These are phyloP conservation scores for Polymixis flavicincta DNA, from an alignment of 2,888 invertebrate genomes.

Conservation along the genomic window DNA sequence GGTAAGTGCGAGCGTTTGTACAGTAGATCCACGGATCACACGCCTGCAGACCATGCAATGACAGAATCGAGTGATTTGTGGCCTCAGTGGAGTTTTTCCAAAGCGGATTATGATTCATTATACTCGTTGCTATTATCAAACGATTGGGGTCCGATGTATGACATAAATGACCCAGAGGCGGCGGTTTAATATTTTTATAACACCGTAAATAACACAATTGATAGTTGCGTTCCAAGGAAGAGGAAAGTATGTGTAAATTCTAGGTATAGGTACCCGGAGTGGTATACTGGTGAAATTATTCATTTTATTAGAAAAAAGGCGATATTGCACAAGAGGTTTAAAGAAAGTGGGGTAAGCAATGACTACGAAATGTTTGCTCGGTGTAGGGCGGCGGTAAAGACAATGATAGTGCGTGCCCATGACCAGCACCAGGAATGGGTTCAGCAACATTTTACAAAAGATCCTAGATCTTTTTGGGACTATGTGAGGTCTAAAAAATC, in stretches of 20 bases:
- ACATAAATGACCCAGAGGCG: background rate
- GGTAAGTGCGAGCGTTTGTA: background rate
- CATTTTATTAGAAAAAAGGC: background rate
- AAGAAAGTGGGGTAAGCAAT: background rate
- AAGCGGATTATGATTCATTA: constrained; percentile 9
- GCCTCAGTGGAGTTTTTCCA: constrained; percentile 25
- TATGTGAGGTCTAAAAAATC: background rate
- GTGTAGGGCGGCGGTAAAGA: background rate
- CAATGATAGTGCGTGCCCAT: background rate
- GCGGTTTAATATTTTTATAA: background rate
- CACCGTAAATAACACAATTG: background rate
- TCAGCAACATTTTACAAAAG: background rate
- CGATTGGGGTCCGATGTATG: constrained; percentile 9
- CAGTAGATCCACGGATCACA: background rate
- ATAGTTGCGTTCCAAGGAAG: background rate
- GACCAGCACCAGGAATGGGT: background rate
- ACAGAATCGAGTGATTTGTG: background rate
- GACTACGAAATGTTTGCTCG: background rate
- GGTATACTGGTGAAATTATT: background rate
- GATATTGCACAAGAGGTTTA: background rate
- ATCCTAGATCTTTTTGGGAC: background rate
- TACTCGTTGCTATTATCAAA: constrained; percentile 2
- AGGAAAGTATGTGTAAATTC: background rate
- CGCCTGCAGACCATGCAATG: background rate
- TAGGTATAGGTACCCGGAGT: background rate